Percentiles rank a stretch among this genome's conserved stretches.
These are phyloP conservation scores for Cyprinodon diabolis DNA, from an alignment of 2,797 vertebrate genomes.

Conservation along the genomic window DNA sequence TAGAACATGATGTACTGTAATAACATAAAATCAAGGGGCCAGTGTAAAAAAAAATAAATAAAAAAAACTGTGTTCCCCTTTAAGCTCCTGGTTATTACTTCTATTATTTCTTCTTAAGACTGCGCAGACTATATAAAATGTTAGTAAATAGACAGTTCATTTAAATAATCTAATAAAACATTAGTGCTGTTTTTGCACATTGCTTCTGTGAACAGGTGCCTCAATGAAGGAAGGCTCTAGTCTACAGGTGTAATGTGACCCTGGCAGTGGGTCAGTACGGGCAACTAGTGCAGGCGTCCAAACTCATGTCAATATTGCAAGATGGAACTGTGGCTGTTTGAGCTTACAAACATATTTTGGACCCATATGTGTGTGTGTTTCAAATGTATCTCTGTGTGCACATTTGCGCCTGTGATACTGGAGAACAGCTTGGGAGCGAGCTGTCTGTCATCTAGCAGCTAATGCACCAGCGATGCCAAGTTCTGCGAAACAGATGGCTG, in stretches of 20 bases:
- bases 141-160: background rate
- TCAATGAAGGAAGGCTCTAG: slow-evolving; percentile 30
- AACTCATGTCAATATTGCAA: slow-evolving; percentile 12
- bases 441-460: slow-evolving; percentile 67
- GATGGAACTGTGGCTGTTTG: slow-evolving; percentile 15
- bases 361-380: slow-evolving; percentile 28
- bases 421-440: slow-evolving; percentile 52
- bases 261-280: slow-evolving; percentile 28
- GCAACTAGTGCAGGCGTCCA: slow-evolving; percentile 30
- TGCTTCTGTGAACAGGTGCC: slow-evolving; percentile 41
- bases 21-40: too few relatives aligned
- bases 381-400: slow-evolving; percentile 28
- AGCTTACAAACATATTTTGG: slow-evolving; percentile 33
- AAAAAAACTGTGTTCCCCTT: too few relatives aligned
- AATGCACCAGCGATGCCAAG: slow-evolving; percentile 56
- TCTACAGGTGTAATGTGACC: slow-evolving; percentile 47
- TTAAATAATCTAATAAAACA: background rate
- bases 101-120: background rate
- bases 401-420: slow-evolving; percentile 64
- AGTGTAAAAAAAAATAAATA: too few relatives aligned
- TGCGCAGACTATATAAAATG: background rate
- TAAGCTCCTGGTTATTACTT: too few relatives aligned
- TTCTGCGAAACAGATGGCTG: slow-evolving; percentile 71
- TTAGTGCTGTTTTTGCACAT: background rate
- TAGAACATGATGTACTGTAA: too few relatives aligned